Conservation (phyloP, 2,888 invertebrate species). For the Argyra leucocephala region DNA sequence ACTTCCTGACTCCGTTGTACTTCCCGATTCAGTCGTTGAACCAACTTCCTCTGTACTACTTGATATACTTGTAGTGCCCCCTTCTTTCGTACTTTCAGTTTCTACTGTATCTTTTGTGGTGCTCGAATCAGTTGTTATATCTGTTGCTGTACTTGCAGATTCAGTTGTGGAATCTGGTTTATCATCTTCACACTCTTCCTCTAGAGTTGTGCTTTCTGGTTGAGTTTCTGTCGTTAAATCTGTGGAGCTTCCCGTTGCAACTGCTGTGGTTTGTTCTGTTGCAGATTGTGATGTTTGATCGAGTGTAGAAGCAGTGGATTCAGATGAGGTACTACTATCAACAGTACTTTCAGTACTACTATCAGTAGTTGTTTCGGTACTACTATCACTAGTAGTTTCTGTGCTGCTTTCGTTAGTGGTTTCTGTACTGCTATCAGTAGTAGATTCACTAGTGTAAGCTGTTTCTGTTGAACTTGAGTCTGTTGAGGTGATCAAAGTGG, state of each 20-base stretch:
- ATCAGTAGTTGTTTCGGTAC: slow-evolving; percentile 19
- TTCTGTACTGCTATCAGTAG: slow-evolving; percentile 22
- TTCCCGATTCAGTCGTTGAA: slow-evolving; percentile 9
- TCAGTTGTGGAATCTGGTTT: background rate
- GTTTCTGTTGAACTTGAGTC: background rate
- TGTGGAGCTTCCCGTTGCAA: too few species aligned
- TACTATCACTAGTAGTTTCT: slow-evolving; percentile 13
- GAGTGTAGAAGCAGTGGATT: slow-evolving; percentile 10
- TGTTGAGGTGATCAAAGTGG: background rate
- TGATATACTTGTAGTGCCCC: slow-evolving; percentile 22
- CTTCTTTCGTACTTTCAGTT: slow-evolving; percentile 17
- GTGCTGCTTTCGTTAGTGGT: too few species aligned
- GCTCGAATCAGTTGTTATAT: slow-evolving; percentile 2
- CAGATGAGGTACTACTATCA: slow-evolving; percentile 12
- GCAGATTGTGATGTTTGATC: background rate
- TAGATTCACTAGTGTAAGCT: slow-evolving; percentile 23
- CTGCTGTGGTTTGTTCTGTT: background rate
- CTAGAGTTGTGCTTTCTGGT: background rate
- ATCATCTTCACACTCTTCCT: background rate
- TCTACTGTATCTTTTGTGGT: slow-evolving; percentile 8
- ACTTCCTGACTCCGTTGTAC: slow-evolving; percentile 12
- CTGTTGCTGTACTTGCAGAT: slow-evolving; percentile 23
- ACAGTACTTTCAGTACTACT: too few species aligned
- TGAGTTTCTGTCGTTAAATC: slow-evolving; percentile 16
- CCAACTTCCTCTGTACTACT: slow-evolving; percentile 9